Conservation (phyloP, 2,888 invertebrate species). For the Glyphotaelius pellucidus region DNA sequence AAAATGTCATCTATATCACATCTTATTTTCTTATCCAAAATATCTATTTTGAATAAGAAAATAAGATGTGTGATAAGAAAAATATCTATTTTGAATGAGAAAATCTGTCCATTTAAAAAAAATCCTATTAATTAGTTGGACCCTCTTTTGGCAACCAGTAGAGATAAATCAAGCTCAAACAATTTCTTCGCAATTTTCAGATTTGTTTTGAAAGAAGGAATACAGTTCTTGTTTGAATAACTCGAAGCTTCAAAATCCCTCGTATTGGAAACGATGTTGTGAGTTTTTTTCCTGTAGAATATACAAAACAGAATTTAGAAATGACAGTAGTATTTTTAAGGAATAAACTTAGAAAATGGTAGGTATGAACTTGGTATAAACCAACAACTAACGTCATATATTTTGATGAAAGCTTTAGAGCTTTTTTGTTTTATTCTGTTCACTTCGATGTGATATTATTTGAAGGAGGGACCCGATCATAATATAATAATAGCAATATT, state of each 20-base stretch:
- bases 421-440: not conserved
- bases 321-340: not conserved
- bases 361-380: not conserved
- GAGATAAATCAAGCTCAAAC: too few relatives aligned
- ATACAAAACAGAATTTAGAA: not conserved
- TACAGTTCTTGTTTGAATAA: not conserved
- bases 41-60: too few relatives aligned
- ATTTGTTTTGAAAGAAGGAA: too few relatives aligned
- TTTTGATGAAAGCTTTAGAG: not conserved
- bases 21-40: too few relatives aligned
- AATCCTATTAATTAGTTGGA: too few relatives aligned
- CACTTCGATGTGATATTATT: not conserved
- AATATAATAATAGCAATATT: constrained; percentile 57
- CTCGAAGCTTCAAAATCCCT: not conserved
- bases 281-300: not conserved
- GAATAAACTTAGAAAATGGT: not conserved
- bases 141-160: too few relatives aligned
- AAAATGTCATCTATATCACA: too few relatives aligned
- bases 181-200: too few relatives aligned
- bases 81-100: not conserved
- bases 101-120: too few relatives aligned
- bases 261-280: not conserved
- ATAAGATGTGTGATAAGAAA: too few relatives aligned
- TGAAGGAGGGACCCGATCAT: constrained; percentile 27
- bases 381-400: not conserved